Evolutionary conservation across 2,888 invertebrate species (phyloP), one percentile per base, ranked within the genome.

Genomic region (Rhagonycha fulva): DNA sequence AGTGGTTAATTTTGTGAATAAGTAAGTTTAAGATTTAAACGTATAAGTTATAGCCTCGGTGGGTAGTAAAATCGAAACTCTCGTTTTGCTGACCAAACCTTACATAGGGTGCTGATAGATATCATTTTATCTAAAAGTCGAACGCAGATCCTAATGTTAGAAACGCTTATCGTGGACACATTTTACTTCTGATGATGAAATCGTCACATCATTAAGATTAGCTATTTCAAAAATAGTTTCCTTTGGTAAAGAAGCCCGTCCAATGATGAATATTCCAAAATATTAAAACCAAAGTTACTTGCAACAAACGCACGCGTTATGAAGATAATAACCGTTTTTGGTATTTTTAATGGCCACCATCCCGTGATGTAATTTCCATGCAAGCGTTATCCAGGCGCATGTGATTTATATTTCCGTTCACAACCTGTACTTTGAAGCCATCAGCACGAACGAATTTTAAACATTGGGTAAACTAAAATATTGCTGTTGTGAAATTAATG

Each of bases 351-450:
- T 82, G 81, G 77, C 76, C 78, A 78, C 80, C 80, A 80, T 82
- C 80, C 78, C 80, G 79, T 82, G 80, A 80, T 80, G 81, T 80
- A 81, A 81, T 82, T 80, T 81, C 75, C 79, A 80, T 80, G 76
- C 76, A 70, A 76, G 75, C 80, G 81, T 81, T 82, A 82, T 83
- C 82, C 82, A 81, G 81, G 82, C 81, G 81, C 70, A 80, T 78
- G 78, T 84, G 84, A 85, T 85, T 85, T 85, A 85, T 85, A 83
- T 80, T 82, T 85, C 85, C 85, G 84, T 81, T 83, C 82, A 80
- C 82, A 84, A 85, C 85, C 83, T 82, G 84, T 84, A 84, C 82
- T 85, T 85, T 84, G 82, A 83, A 81, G 82, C 84, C 84, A 85
- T 85, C 85, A 84, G 81, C 82, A 81, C 83, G 83, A 83, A 81